A percentile compares a stretch with the other conserved stretches of the same genome.
Conservation (phyloP, 2,888 invertebrate genomes). For the Xiphydria camelus region DNA sequence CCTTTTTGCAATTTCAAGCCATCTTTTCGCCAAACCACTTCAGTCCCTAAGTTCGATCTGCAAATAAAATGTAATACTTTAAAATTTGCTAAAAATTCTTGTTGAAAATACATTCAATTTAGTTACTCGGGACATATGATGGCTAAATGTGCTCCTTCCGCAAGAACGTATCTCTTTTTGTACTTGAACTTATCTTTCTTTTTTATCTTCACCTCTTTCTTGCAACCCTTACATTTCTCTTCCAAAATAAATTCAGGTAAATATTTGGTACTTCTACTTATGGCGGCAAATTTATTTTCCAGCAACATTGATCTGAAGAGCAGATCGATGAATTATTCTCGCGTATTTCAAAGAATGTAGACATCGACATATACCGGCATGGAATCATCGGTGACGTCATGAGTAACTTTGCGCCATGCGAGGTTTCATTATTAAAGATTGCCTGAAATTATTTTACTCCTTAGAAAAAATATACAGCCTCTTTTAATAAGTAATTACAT, state of each 20-base stretch:
- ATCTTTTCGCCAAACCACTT: constrained; percentile 64
- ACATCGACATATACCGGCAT: constrained; percentile 38
- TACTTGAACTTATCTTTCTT: constrained; percentile 59
- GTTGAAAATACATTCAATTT: background rate
- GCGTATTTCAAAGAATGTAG: too few species aligned
- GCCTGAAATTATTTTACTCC: constrained; percentile 17
- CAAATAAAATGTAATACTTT: too few species aligned
- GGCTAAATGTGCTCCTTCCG: constrained; percentile 62
- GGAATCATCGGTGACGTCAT: constrained; percentile 38
- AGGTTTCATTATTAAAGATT: constrained; percentile 12
- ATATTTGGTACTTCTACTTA: constrained; percentile 58
- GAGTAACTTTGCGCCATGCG: constrained; percentile 35
- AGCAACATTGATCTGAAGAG: constrained; percentile 60
- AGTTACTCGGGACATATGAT: constrained; percentile 63
- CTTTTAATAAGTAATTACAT: constrained; percentile 2
- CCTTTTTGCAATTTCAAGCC: constrained; percentile 58
- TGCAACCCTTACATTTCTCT: constrained; percentile 44
- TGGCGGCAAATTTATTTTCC: constrained; percentile 54
- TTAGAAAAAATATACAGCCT: too few species aligned
- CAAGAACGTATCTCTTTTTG: constrained; percentile 59
- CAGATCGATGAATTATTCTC: too few species aligned
- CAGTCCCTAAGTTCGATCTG: constrained; percentile 59
- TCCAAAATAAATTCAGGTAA: constrained; percentile 61
- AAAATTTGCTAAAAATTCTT: background rate
- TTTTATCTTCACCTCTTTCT: constrained; percentile 44